Base-by-base conservation (phyloP, 2,113 vertebrate species). In the Cacatua alba region DNA sequence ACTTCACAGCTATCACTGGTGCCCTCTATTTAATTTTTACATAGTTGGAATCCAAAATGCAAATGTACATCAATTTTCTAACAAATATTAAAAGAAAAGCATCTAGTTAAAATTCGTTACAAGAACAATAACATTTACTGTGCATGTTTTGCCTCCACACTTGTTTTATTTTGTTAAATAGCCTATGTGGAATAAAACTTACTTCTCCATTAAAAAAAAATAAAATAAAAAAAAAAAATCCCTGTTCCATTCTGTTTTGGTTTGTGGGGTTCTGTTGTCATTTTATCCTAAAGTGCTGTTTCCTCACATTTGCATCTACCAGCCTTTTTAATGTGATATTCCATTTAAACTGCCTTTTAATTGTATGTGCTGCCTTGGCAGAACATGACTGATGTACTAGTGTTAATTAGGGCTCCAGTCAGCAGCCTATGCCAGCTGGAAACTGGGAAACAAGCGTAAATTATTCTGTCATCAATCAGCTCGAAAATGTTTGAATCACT, bases 381-480 rank as follows among this genome's bases (percentile, higher is more conserved):
- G 99, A 99, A 99, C 98, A 98, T 99, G 99, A 99, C 98, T 99
- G 99, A 99, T 99, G 98, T 98, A 98, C 98, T 98, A 97, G 98
- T 98, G 98, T 98, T 99, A 99, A 99, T 99, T 99, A 99, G 99
- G 98, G 98, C 98, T 98, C 98, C 98, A 98, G 98, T 99, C 98
- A 98, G 98, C 98, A 98, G 98, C 98, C 98, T 97, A 98, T 98
- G 98, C 99, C 99, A 99, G 99, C 99, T 99, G 99, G 98, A 99
- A 99, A 98, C 99, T 99, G 99, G 99, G 99, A 99, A 99, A 99
- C 99, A 99, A 98, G 98, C 98, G 98, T 99, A 99, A 99, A 99
- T 99, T 99, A 99, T 99, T 99, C 99, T 99, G 99, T 99, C 99
- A 99, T 99, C 99, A 99, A 99, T 99, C 98, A 99, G 98, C 98